Percentiles rank a stretch among this genome's conserved stretches.
phyloP scores from a whole-genome alignment of 92 coral and sea anemone species.

The Phenganax stokvisi region DNA sequence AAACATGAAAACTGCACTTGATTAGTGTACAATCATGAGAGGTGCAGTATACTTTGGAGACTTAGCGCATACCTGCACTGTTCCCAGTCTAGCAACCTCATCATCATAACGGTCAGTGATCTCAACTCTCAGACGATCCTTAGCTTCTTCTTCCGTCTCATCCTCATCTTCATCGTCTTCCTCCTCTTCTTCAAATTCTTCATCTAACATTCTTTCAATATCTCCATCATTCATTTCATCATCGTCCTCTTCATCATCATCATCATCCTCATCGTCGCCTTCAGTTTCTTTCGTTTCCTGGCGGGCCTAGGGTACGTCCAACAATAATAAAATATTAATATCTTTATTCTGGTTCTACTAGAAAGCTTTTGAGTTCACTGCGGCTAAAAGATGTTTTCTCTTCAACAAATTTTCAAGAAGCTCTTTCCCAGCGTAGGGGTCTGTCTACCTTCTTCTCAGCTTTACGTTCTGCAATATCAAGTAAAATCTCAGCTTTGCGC shows the following conservation, averaged over 20 bases:
- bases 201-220: slow-evolving; percentile 62
- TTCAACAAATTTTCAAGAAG: not conserved
- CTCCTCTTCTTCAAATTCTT: slow-evolving; percentile 76
- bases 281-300: slow-evolving; percentile 67
- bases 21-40: not conserved
- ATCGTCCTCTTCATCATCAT: slow-evolving; percentile 39
- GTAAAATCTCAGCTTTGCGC: slow-evolving; percentile 81
- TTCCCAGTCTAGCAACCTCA: slow-evolving; percentile 61
- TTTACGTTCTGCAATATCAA: slow-evolving; percentile 68
- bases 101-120: slow-evolving; percentile 90
- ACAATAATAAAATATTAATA: not conserved
- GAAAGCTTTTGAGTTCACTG: not conserved
- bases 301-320: slow-evolving; percentile 53
- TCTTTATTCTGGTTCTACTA: not conserved
- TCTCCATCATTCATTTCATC: slow-evolving; percentile 83
- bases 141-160: slow-evolving; percentile 91
- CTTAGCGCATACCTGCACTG: slow-evolving; percentile 57
- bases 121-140: slow-evolving; percentile 80
- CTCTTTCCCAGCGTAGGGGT: not conserved
- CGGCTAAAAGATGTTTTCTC: not conserved
- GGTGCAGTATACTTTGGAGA: too few relatives aligned
- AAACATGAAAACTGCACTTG: not conserved
- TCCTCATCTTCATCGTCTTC: slow-evolving; percentile 92
- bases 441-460: slow-evolving; percentile 65
- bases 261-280: slow-evolving; percentile 68